phyloP scores from a whole-genome alignment of 2,888 invertebrate species.

The Tachystola acroxantha region DNA sequence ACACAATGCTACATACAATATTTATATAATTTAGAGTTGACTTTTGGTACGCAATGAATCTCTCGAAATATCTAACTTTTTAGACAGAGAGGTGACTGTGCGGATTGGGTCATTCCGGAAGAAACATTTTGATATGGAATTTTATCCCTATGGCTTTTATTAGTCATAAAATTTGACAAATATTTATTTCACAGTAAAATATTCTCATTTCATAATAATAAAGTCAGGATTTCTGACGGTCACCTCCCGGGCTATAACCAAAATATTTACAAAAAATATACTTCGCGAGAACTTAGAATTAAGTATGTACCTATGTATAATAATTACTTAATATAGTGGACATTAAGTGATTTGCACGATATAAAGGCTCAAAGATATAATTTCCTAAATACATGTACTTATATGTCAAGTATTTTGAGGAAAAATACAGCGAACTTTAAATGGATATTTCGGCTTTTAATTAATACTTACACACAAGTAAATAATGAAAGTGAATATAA shows the following conservation, averaged over 20 bases:
- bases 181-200: no score
- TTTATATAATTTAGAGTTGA: constrained; percentile 35
- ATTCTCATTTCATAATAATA: no score
- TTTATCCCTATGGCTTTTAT: no score
- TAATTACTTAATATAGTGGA: constrained; percentile 50
- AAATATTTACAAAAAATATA: constrained; percentile 43
- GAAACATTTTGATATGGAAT: no score
- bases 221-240: no score
- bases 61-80: constrained; percentile 31
- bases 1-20: not conserved
- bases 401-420: not conserved
- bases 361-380: constrained; percentile 38
- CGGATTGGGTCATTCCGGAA: no score
- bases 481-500: not conserved
- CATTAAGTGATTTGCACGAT: constrained; percentile 46
- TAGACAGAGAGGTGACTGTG: no score
- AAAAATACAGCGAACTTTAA: no score
- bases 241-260: no score
- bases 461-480: not conserved
- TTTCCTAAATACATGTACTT: constrained; percentile 8
- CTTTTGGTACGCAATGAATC: constrained; percentile 43
- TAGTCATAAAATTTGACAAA: no score
- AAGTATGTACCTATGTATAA: constrained; percentile 20
- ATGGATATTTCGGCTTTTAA: no score
- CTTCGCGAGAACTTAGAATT: constrained; percentile 6